Conservation (phyloP, 2,113 vertebrate genomes). For the Gila orcuttii region DNA sequence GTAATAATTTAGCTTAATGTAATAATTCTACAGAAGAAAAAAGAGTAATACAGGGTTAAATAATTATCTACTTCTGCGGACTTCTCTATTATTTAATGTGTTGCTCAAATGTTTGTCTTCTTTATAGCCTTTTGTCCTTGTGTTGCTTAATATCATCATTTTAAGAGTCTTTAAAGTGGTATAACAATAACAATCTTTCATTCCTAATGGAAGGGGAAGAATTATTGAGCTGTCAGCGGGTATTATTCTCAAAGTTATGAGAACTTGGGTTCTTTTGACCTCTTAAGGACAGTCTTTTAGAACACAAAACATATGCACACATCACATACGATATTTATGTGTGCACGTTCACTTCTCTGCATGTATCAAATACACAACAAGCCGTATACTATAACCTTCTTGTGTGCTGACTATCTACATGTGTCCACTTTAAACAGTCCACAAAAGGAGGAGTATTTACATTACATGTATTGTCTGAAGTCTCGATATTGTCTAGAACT, state of each 20-base stretch:
- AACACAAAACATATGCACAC: slow-evolving; percentile 22
- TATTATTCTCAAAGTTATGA: slow-evolving; percentile 26
- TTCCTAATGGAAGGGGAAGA: slow-evolving; percentile 12
- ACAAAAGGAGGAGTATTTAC: slow-evolving; percentile 15
- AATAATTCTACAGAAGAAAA: background rate
- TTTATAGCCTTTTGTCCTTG: background rate
- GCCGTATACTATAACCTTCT: background rate
- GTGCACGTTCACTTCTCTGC: background rate
- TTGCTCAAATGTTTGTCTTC: background rate
- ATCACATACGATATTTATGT: background rate
- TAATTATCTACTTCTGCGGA: background rate
- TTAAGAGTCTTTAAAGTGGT: background rate
- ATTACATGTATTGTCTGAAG: background rate
- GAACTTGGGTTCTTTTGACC: background rate
- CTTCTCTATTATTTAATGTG: background rate
- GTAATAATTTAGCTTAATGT: background rate
- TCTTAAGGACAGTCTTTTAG: slow-evolving; percentile 17
- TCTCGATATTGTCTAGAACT: background rate
- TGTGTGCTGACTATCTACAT: background rate
- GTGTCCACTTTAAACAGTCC: slow-evolving; percentile 10
- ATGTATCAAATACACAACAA: slow-evolving; percentile 4
- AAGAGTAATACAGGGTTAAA: background rate
- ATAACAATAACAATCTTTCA: slow-evolving; percentile 14
- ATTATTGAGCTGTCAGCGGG: slow-evolving; percentile 18
- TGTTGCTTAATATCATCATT: background rate